Conservation (phyloP, 2,888 invertebrate species). For the Fragum sueziense region DNA sequence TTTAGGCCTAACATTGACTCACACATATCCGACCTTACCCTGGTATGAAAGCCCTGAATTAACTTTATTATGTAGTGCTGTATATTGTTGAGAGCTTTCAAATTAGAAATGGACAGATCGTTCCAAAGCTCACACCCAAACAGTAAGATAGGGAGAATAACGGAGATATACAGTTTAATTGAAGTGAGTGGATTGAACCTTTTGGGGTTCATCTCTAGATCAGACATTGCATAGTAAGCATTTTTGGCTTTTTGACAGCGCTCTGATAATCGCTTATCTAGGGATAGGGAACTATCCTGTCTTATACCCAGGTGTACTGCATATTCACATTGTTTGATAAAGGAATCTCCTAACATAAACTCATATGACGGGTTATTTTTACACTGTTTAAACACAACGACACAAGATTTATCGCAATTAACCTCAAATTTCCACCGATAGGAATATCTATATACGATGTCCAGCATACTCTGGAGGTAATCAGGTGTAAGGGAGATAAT, state of each 20-base stretch:
- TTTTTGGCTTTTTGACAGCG: conserved; percentile 6
- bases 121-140: conserved; percentile 15
- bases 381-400: neutral
- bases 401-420: neutral
- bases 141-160: neutral
- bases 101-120: neutral
- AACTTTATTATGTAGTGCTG: neutral
- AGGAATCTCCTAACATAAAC: neutral
- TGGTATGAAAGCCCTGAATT: neutral
- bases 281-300: neutral
- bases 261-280: conserved; percentile 1
- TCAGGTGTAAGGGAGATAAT: neutral
- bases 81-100: neutral
- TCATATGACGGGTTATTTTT: neutral
- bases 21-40: neutral
- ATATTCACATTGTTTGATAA: neutral
- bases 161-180: neutral
- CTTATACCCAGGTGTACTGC: neutral
- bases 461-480: neutral
- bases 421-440: neutral
- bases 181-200: conserved; percentile 1
- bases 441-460: conserved; percentile 1
- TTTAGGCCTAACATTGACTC: conserved; percentile 4
- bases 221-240: conserved; percentile 7
- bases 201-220: neutral